Percentiles rank a stretch among this genome's conserved stretches.
Evolutionary conservation across 1,140 invertebrate species (phyloP).

Genomic region (Drosophila biarmipes): DNA sequence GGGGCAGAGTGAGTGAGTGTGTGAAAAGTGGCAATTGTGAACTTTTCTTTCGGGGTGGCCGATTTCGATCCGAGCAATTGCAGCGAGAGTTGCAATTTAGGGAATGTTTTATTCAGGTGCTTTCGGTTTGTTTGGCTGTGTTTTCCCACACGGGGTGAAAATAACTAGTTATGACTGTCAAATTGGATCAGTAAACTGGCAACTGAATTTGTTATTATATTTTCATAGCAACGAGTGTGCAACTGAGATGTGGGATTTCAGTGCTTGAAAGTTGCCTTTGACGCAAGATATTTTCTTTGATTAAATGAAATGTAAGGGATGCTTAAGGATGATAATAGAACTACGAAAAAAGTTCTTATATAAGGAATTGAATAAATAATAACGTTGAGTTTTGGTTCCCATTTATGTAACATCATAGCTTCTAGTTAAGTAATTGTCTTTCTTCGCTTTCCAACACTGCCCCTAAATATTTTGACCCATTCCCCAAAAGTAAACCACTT

Average conservation of each 20-base stretch:
- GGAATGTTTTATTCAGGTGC: slow-evolving; percentile 44
- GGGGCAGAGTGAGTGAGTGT: slow-evolving; percentile 2
- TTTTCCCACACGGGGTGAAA: slow-evolving; percentile 39
- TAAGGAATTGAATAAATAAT: too few relatives aligned
- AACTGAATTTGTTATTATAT: slow-evolving; percentile 27
- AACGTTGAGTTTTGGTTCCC: too few relatives aligned
- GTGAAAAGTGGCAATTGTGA: slow-evolving; percentile 47
- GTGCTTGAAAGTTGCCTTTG: not conserved
- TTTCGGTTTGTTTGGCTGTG: slow-evolving; percentile 35
- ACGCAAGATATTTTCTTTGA: not conserved
- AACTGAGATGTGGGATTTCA: slow-evolving; percentile 5
- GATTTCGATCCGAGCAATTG: slow-evolving; percentile 40
- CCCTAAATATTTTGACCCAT: not conserved
- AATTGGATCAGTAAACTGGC: slow-evolving; percentile 30
- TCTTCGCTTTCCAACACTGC: not conserved
- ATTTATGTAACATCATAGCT: too few relatives aligned
- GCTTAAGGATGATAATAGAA: too few relatives aligned
- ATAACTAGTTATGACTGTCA: slow-evolving; percentile 13
- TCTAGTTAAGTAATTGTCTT: not conserved
- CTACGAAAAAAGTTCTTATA: too few relatives aligned
- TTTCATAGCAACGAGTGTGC: slow-evolving; percentile 8
- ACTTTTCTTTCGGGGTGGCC: slow-evolving; percentile 16
- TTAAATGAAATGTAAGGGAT: not conserved
- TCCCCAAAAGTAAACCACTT: slow-evolving; percentile 11
- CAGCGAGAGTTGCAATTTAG: slow-evolving; percentile 43